phyloP scores from a whole-genome alignment of 2,113 vertebrate genomes.

The Gobio gobio region DNA sequence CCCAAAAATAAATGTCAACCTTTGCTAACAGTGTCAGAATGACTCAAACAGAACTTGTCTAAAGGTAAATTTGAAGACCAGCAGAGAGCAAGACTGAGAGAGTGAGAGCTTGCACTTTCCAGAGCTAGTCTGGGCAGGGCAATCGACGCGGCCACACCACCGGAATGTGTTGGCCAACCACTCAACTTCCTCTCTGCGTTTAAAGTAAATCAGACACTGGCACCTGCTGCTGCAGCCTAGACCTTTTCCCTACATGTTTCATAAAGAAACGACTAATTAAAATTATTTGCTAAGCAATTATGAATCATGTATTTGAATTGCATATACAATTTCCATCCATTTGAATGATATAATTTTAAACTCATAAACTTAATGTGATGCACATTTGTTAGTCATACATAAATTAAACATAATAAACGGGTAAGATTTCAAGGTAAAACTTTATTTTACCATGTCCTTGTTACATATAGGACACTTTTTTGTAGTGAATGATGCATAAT shows the following conservation, averaged over 20 bases:
- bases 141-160: conserved; percentile 64
- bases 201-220: conserved; percentile 71
- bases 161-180: conserved; percentile 75
- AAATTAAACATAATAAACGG: no score
- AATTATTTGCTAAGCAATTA: background rate
- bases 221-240: conserved; percentile 60
- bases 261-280: background rate
- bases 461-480: no score
- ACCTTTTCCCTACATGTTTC: background rate
- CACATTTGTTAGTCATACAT: no score
- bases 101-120: conserved; percentile 68
- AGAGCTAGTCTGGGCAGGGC: conserved; percentile 66
- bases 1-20: conserved; percentile 75
- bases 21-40: conserved; percentile 68
- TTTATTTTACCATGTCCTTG: no score
- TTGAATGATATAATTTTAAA: background rate
- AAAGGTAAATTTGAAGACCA: conserved; percentile 75
- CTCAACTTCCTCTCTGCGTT: conserved; percentile 71
- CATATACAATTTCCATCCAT: background rate
- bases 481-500: no score
- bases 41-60: conserved; percentile 70
- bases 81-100: conserved; percentile 37
- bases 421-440: no score
- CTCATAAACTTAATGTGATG: background rate
- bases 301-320: background rate